These are phyloP conservation scores for Molanna angustata DNA, from an alignment of 2,888 invertebrate species.

Conservation along the genomic window DNA sequence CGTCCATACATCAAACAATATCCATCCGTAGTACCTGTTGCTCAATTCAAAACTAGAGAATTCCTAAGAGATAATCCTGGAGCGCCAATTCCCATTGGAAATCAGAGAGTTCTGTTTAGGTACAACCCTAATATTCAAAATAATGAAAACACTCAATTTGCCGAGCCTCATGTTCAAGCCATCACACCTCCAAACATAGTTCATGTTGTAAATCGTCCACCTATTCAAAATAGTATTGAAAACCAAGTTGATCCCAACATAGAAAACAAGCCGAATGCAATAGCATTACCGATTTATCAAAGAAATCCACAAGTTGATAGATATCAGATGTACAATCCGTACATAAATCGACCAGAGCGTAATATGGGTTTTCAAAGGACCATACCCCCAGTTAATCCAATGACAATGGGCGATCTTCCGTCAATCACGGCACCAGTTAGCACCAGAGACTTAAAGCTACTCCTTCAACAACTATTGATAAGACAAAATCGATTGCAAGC, in stretches of 20 bases:
- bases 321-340: slow-evolving; percentile 46
- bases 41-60: slow-evolving; percentile 50
- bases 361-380: slow-evolving; percentile 34
- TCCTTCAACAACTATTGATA: slow-evolving; percentile 63
- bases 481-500: slow-evolving; percentile 61
- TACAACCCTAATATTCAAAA: slow-evolving; percentile 43
- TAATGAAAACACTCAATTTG: slow-evolving; percentile 48
- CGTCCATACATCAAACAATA: slow-evolving; percentile 42
- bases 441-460: slow-evolving; percentile 65
- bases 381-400: slow-evolving; percentile 37
- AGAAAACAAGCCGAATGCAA: slow-evolving; percentile 45
- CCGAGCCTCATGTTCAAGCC: slow-evolving; percentile 39
- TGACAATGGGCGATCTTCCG: slow-evolving; percentile 55
- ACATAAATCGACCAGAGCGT: slow-evolving; percentile 34
- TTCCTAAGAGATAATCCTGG: slow-evolving; percentile 53
- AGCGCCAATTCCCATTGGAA: slow-evolving; percentile 50
- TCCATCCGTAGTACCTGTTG: slow-evolving; percentile 15
- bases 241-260: slow-evolving; percentile 40
- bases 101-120: slow-evolving; percentile 52
- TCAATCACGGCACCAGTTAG: slow-evolving; percentile 67
- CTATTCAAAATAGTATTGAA: slow-evolving; percentile 33
- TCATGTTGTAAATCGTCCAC: slow-evolving; percentile 23
- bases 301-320: slow-evolving; percentile 48
- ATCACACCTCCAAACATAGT: slow-evolving; percentile 21
- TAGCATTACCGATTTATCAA: slow-evolving; percentile 50